phyloP scores from a whole-genome alignment of 2,113 vertebrate species.

The Capra hircus region DNA sequence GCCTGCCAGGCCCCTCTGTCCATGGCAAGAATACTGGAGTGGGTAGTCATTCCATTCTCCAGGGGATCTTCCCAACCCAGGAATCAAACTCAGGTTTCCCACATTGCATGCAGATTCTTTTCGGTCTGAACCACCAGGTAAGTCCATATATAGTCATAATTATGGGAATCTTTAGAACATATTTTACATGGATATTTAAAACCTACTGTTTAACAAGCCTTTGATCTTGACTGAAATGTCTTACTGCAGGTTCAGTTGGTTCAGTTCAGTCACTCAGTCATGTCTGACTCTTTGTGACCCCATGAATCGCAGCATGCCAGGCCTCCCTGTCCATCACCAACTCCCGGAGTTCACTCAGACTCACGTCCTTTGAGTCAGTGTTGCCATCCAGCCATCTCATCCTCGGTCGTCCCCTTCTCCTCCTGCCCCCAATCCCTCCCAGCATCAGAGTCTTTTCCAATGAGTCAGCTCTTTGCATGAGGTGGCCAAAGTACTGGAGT shows the following conservation, averaged over 20 bases:
- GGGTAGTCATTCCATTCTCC: neutral
- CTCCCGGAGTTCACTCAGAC: too few relatives aligned
- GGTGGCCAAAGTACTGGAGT: too few relatives aligned
- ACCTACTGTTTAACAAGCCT: neutral
- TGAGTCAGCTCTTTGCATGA: too few relatives aligned
- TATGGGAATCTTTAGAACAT: neutral
- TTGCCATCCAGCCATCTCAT: too few relatives aligned
- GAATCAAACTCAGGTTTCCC: neutral
- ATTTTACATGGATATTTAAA: neutral
- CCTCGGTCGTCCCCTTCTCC: too few relatives aligned
- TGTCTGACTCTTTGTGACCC: too few relatives aligned
- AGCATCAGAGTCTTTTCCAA: too few relatives aligned
- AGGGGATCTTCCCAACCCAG: neutral
- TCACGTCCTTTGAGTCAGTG: too few relatives aligned
- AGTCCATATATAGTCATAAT: neutral
- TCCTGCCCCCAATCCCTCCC: too few relatives aligned
- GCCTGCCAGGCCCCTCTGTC: neutral
- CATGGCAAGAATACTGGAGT: neutral
- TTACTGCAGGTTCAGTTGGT: neutral
- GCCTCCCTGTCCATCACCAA: too few relatives aligned
- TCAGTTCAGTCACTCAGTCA: too few relatives aligned
- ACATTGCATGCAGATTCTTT: neutral
- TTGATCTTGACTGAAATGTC: neutral
- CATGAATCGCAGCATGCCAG: too few relatives aligned
- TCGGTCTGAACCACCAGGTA: rapidly evolving